A percentile compares a stretch with the other conserved stretches of the same genome.
Conservation (phyloP, 2,113 vertebrate species). For the Scalopus aquaticus region DNA sequence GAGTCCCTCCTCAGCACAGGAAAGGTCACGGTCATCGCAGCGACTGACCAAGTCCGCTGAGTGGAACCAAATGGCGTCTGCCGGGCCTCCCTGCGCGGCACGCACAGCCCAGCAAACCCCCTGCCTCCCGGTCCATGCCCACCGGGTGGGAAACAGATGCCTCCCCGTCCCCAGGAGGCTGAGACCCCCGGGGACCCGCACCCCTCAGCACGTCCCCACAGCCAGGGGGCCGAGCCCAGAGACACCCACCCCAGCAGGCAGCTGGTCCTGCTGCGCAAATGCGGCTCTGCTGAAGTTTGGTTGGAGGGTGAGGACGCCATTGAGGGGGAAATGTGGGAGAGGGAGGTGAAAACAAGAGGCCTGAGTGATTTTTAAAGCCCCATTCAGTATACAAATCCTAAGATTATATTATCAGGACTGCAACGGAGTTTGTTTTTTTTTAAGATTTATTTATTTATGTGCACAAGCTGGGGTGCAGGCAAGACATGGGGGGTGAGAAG, state of each 20-base stretch:
- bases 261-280: not conserved
- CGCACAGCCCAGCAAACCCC: too few relatives aligned
- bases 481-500: too few relatives aligned
- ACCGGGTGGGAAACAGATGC: not conserved
- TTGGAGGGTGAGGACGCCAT: rapidly evolving
- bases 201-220: not conserved
- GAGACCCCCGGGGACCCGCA: too few relatives aligned
- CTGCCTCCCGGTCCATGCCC: too few relatives aligned
- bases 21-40: slow-evolving; percentile 67
- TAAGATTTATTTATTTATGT: too few relatives aligned
- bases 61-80: slow-evolving; percentile 24
- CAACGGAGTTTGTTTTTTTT: slow-evolving; percentile 37
- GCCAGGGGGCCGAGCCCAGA: not conserved
- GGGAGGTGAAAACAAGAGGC: not conserved
- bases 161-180: not conserved
- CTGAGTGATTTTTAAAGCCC: not conserved
- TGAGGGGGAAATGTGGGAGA: not conserved
- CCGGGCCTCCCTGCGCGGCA: too few relatives aligned
- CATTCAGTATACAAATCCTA: not conserved
- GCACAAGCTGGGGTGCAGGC: too few relatives aligned
- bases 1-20: slow-evolving; percentile 58
- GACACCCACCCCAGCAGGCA: not conserved
- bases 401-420: slow-evolving; percentile 5
- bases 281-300: not conserved
- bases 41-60: slow-evolving; percentile 36